A percentile compares a stretch with the other conserved stretches of the same genome.
phyloP scores from a whole-genome alignment of 2,888 invertebrate genomes.

The Lacanobia wlatinum region DNA sequence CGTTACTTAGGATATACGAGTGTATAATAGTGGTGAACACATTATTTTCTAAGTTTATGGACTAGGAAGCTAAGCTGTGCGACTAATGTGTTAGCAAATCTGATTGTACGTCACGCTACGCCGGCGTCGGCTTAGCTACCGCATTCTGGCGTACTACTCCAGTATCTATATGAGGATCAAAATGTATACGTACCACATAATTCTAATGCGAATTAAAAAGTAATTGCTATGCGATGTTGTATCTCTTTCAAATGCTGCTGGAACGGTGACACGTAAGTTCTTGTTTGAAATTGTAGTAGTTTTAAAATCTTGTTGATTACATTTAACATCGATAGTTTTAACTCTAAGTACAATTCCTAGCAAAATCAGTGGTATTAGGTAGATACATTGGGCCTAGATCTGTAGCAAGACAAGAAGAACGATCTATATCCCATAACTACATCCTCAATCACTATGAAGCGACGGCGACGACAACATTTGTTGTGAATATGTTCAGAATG shows the following conservation, averaged over 20 bases:
- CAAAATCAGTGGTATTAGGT: background rate
- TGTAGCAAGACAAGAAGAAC: too few relatives aligned
- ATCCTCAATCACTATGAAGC: background rate
- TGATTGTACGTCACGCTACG: conserved; percentile 39
- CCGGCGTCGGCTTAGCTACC: conserved; percentile 22
- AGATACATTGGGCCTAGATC: too few relatives aligned
- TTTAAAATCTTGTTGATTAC: background rate
- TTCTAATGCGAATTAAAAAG: conserved; percentile 30
- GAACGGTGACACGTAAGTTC: background rate
- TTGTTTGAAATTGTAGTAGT: background rate
- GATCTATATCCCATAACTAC: background rate
- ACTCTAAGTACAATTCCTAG: background rate
- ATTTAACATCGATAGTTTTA: background rate
- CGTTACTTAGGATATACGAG: background rate
- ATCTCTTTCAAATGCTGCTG: background rate
- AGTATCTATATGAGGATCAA: conserved; percentile 26
- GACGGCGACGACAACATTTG: background rate
- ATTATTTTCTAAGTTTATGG: background rate
- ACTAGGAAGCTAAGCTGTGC: conserved; percentile 32
- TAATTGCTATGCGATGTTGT: conserved; percentile 36
- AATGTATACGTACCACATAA: background rate
- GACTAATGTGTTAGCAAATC: conserved; percentile 15
- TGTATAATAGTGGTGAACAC: background rate
- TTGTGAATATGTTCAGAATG: background rate
- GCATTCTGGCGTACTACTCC: conserved; percentile 31